phyloP scores from a whole-genome alignment of 2,113 vertebrate species.

The Psittacula cyanocephala region DNA sequence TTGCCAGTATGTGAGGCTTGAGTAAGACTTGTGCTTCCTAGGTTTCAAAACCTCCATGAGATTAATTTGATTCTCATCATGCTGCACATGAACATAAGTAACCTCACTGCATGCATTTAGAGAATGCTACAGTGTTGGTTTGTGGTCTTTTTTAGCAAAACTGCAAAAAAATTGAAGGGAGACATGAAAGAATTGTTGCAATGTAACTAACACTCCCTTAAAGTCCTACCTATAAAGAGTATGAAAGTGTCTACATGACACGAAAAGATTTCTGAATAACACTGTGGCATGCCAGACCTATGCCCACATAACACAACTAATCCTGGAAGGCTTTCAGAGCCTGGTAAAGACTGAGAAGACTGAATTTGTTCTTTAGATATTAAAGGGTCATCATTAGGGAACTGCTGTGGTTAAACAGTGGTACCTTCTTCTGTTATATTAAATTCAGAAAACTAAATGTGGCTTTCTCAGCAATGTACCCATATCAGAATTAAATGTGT shows the following conservation, averaged over 20 bases:
- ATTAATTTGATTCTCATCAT: neutral
- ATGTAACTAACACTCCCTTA: neutral
- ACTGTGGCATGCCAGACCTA: neutral
- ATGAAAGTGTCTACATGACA: neutral
- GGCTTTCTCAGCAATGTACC: neutral
- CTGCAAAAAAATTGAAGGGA: neutral
- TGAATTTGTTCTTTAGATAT: constrained; percentile 39
- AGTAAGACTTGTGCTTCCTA: neutral
- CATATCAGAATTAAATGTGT: neutral
- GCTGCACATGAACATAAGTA: neutral
- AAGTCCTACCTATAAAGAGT: neutral
- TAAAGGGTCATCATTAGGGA: constrained; percentile 6
- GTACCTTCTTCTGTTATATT: neutral
- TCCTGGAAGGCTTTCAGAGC: neutral
- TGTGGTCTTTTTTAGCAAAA: neutral
- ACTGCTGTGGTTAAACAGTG: neutral
- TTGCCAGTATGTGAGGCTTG: fast-evolving
- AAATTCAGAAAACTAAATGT: neutral
- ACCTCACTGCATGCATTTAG: fast-evolving
- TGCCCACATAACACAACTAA: neutral
- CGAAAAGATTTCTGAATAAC: neutral
- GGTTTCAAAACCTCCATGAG: neutral
- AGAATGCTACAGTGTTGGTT: fast-evolving
- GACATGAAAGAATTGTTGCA: neutral
- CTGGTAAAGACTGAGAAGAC: neutral